Conservation (phyloP, 2,113 vertebrate species). For the Ammodytes marinus region DNA sequence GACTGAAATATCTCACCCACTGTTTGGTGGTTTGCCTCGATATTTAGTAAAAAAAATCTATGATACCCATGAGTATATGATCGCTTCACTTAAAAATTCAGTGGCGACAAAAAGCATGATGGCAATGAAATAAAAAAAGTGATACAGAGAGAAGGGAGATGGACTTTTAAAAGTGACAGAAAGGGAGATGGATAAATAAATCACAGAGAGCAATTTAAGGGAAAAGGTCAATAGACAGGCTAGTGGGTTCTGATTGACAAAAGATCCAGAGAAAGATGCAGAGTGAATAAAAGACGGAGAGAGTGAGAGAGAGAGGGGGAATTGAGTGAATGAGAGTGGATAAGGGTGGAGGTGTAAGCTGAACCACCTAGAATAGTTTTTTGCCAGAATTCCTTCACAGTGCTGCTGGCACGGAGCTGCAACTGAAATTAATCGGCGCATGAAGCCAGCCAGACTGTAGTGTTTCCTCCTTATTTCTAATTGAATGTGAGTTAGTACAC, state of each 20-base stretch:
- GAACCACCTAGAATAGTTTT: constrained; percentile 55
- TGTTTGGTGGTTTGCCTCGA: background rate
- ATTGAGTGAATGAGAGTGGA: constrained; percentile 31
- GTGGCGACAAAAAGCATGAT: background rate
- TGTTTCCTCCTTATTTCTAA: constrained; percentile 34
- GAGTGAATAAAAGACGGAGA: constrained; percentile 31
- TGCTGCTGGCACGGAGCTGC: constrained; percentile 67
- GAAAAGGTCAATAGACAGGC: background rate
- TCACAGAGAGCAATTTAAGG: background rate
- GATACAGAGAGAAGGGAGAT: constrained; percentile 2
- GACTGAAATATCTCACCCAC: background rate
- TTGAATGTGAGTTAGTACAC: background rate
- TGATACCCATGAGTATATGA: background rate
- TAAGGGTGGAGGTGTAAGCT: constrained; percentile 72
- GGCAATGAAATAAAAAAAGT: constrained; percentile 13
- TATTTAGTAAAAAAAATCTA: background rate
- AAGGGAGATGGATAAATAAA: constrained; percentile 19
- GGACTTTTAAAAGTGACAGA: constrained; percentile 1
- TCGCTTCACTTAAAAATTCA: background rate
- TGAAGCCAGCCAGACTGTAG: constrained; percentile 61
- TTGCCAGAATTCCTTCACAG: constrained; percentile 63
- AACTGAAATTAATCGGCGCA: constrained; percentile 51
- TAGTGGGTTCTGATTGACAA: background rate
- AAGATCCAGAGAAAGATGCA: background rate
- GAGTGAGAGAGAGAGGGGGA: constrained; percentile 24